Evolutionary conservation across 2,888 invertebrate species (phyloP).

Genomic region (Pterostichus niger): DNA sequence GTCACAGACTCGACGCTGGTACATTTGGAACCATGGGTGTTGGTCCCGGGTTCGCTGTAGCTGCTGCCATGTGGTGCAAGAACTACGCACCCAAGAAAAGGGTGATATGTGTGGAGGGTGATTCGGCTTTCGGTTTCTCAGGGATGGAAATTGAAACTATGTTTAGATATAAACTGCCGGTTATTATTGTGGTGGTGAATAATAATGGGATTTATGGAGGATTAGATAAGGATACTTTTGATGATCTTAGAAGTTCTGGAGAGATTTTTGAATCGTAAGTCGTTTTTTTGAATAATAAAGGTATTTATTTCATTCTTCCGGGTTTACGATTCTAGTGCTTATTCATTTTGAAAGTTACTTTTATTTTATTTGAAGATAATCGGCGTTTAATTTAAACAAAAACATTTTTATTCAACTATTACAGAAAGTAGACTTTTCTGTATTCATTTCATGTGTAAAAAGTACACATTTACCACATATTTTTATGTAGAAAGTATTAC

Average conservation of each 20-base stretch:
- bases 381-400: too few species aligned
- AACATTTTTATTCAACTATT: too few species aligned
- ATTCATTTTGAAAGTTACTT: too few species aligned
- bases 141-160: slow-evolving; percentile 99
- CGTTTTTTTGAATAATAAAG: too few species aligned
- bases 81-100: slow-evolving; percentile 89
- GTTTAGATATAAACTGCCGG: slow-evolving; percentile 94
- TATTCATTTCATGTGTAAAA: too few species aligned
- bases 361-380: too few species aligned
- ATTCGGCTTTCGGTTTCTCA: slow-evolving; percentile 98
- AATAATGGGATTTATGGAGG: slow-evolving; percentile 97
- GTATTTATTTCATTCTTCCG: too few species aligned
- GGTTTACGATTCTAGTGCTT: too few species aligned
- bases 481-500: too few species aligned
- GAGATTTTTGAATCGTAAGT: slow-evolving; percentile 88
- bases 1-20: slow-evolving; percentile 96
- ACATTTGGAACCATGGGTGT: slow-evolving; percentile 99
- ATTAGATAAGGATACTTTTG: slow-evolving; percentile 86
- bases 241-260: slow-evolving; percentile 84
- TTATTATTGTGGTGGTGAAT: slow-evolving; percentile 94
- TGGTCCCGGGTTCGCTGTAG: slow-evolving; percentile 94
- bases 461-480: too few species aligned
- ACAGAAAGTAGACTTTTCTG: too few species aligned
- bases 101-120: slow-evolving; percentile 97
- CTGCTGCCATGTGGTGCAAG: slow-evolving; percentile 93